Evolutionary conservation across 2,888 invertebrate species (phyloP).

Genomic region (Trissolcus japonicus): DNA sequence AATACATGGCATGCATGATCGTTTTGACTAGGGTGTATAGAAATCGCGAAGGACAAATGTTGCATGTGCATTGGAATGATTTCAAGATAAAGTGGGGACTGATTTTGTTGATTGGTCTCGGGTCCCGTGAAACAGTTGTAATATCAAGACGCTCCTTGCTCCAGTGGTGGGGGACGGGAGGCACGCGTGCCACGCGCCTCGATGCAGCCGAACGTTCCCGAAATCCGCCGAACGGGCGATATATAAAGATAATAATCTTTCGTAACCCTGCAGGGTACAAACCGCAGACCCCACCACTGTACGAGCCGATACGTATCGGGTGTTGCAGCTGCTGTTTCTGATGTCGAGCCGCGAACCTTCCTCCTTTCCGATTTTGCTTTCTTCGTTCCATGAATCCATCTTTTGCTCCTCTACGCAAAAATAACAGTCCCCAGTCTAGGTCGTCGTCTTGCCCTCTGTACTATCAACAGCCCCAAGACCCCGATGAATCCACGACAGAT

Average conservation of each 20-base stretch:
- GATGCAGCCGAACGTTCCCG: constrained; percentile 60
- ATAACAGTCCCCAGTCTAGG: constrained; percentile 50
- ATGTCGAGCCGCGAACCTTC: constrained; percentile 53
- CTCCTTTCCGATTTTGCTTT: constrained; percentile 55
- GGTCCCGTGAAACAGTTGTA: constrained; percentile 9
- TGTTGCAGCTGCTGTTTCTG: constrained; percentile 74
- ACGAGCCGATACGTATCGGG: constrained; percentile 69
- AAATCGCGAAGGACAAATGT: no score
- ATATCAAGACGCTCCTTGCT: constrained; percentile 44
- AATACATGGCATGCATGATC: background rate
- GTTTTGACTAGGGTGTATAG: background rate
- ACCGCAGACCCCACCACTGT: constrained; percentile 58
- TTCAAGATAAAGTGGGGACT: background rate
- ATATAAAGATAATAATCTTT: constrained; percentile 70
- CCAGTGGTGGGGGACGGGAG: constrained; percentile 42
- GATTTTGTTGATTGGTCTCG: background rate
- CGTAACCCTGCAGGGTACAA: constrained; percentile 64
- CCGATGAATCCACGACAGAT: background rate
- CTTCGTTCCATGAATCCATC: constrained; percentile 54
- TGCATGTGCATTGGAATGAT: no score
- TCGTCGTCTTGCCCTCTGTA: constrained; percentile 4
- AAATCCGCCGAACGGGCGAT: constrained; percentile 62
- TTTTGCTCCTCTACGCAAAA: constrained; percentile 28
- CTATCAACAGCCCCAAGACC: background rate
- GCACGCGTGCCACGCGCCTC: constrained; percentile 72